A percentile compares a stretch with the other conserved stretches of the same genome.
Evolutionary conservation across 2,888 invertebrate species (phyloP).

Genomic region (Cenopis cana): DNA sequence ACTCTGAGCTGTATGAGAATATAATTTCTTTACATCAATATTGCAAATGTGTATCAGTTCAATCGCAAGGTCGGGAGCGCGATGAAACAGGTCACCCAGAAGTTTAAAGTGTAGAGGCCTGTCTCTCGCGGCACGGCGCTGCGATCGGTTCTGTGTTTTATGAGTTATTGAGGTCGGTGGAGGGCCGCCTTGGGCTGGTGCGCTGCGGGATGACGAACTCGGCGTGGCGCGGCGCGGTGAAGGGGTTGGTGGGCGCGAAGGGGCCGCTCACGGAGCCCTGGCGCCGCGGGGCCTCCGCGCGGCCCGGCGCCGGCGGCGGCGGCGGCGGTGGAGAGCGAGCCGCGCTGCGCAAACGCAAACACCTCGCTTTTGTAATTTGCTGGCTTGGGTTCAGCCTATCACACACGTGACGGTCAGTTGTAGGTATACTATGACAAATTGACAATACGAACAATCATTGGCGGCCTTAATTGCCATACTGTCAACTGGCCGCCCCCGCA

Average conservation of each 20-base stretch:
- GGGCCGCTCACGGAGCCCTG: constrained; percentile 66
- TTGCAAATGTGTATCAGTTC: not conserved
- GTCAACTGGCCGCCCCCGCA: too few species aligned
- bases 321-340: constrained; percentile 33
- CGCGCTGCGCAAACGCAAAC: constrained; percentile 25
- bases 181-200: constrained; percentile 64
- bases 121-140: not conserved
- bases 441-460: too few species aligned
- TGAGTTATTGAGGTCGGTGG: constrained; percentile 55
- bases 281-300: constrained; percentile 56
- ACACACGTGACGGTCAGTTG: too few species aligned
- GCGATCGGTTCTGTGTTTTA: constrained; percentile 55
- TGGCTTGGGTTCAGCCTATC: too few species aligned
- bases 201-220: constrained; percentile 81
- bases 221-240: constrained; percentile 70
- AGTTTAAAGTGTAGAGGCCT: not conserved
- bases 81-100: not conserved
- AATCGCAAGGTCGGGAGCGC: not conserved
- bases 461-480: too few species aligned
- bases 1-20: constrained; percentile 3
- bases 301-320: constrained; percentile 58
- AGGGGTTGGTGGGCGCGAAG: constrained; percentile 73
- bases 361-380: not conserved
- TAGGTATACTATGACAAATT: too few species aligned
- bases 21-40: constrained; percentile 4